Conservation (phyloP, 2,113 vertebrate species). For the Passer domesticus region DNA sequence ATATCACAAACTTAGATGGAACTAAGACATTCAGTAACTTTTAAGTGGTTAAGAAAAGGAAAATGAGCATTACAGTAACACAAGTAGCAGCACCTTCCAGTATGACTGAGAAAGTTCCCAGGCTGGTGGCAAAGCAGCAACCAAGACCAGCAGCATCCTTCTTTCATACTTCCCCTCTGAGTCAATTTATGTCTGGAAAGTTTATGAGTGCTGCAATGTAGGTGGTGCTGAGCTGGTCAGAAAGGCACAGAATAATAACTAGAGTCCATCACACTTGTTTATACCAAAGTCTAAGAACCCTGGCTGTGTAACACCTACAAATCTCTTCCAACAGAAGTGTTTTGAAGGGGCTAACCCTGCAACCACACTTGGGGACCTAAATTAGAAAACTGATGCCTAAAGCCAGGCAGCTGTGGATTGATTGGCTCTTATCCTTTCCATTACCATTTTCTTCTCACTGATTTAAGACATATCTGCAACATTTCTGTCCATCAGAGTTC, state of each 20-base stretch:
- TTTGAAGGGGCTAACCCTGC: neutral
- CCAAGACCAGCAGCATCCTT: neutral
- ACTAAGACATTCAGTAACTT: neutral
- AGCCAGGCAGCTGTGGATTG: neutral
- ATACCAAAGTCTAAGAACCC: neutral
- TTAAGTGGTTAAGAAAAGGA: neutral
- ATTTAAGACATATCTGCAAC: neutral
- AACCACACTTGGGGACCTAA: neutral
- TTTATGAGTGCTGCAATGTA: neutral
- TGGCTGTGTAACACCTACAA: neutral
- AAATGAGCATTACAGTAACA: neutral
- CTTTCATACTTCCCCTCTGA: neutral
- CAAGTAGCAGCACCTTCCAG: neutral
- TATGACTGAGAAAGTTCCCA: neutral
- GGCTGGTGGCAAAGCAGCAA: neutral
- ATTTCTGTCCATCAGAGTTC: neutral
- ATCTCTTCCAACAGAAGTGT: neutral
- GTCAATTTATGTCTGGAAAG: neutral
- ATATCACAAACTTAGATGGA: neutral
- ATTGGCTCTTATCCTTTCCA: neutral
- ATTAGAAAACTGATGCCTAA: neutral
- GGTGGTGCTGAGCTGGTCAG: neutral
- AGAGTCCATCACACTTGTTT: neutral
- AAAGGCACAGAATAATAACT: neutral
- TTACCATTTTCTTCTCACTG: neutral